Evolutionary conservation across 2,888 invertebrate species (phyloP).

Genomic region (Sminthurides aquaticus): DNA sequence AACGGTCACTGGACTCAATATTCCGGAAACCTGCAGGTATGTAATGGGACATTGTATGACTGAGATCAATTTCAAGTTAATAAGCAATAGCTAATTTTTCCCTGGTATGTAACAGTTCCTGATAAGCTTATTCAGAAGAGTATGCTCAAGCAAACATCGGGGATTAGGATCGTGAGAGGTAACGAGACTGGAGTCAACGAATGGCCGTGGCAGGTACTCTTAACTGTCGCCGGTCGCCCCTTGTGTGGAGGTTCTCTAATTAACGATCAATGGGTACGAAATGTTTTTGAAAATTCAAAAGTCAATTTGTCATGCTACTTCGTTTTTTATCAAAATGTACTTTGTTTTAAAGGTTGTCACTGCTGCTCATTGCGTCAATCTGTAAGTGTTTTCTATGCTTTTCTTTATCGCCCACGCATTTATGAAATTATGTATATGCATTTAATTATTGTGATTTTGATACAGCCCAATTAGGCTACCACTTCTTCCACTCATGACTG

Average conservation of each 20-base stretch:
- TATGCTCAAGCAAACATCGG: slow-evolving; percentile 10
- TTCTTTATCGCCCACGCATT: too few relatives aligned
- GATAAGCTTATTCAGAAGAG: slow-evolving; percentile 26
- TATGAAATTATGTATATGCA: too few relatives aligned
- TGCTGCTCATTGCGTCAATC: slow-evolving; percentile 37
- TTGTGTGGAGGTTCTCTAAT: slow-evolving; percentile 37
- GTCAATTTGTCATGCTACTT: neutral
- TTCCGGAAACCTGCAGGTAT: neutral
- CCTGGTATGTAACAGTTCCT: slow-evolving; percentile 16
- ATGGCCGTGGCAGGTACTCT: slow-evolving; percentile 39
- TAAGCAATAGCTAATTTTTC: neutral
- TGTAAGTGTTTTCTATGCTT: slow-evolving; percentile 31
- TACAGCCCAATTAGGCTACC: slow-evolving; percentile 30
- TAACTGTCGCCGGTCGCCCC: slow-evolving; percentile 33
- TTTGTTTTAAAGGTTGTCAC: slow-evolving; percentile 24
- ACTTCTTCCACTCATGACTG: slow-evolving; percentile 30
- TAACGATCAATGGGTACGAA: slow-evolving; percentile 28
- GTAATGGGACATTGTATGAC: neutral
- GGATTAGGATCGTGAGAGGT: slow-evolving; percentile 33
- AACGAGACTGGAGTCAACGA: slow-evolving; percentile 40
- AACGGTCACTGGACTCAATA: neutral
- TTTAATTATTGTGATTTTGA: too few relatives aligned
- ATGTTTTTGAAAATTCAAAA: neutral
- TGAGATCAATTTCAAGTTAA: neutral
- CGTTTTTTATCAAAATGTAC: neutral